A percentile compares a stretch with the other conserved stretches of the same genome.
These are phyloP conservation scores for Agelastica alni DNA, from an alignment of 2,888 invertebrate species.

Conservation along the genomic window DNA sequence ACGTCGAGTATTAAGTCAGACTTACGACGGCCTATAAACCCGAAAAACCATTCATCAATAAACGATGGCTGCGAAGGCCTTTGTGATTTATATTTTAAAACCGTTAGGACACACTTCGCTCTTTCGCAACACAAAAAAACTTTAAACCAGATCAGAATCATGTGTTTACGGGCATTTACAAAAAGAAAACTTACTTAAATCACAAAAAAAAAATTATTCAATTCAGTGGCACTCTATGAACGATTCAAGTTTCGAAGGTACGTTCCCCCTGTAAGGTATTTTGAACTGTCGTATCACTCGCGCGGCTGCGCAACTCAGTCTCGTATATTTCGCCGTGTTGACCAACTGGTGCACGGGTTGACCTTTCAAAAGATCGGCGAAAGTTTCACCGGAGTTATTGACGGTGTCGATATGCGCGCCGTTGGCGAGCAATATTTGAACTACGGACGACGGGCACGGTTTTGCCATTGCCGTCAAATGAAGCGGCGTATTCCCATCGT, in stretches of 20 bases:
- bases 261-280: constrained; percentile 69
- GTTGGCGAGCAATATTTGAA: constrained; percentile 72
- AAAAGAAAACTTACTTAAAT: constrained; percentile 9
- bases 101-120: too few relatives aligned
- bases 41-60: too few relatives aligned
- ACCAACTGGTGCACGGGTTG: constrained; percentile 69
- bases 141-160: constrained; percentile 19
- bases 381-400: constrained; percentile 77
- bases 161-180: constrained; percentile 17
- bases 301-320: constrained; percentile 85
- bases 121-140: constrained; percentile 15
- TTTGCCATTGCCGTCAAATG: constrained; percentile 79
- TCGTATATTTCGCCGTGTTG: constrained; percentile 77
- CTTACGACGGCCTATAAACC: too few relatives aligned
- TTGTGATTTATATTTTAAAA: too few relatives aligned
- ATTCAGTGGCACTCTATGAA: constrained; percentile 65
- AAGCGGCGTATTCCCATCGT: constrained; percentile 84
- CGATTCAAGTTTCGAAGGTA: constrained; percentile 75
- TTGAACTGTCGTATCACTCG: constrained; percentile 74
- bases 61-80: too few relatives aligned
- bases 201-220: constrained; percentile 21
- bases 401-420: constrained; percentile 87
- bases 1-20: too few relatives aligned
- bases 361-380: constrained; percentile 68
- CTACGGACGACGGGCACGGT: constrained; percentile 73